Base-by-base conservation (phyloP, 2,888 invertebrate genomes). In the Lithophane leautieri region DNA sequence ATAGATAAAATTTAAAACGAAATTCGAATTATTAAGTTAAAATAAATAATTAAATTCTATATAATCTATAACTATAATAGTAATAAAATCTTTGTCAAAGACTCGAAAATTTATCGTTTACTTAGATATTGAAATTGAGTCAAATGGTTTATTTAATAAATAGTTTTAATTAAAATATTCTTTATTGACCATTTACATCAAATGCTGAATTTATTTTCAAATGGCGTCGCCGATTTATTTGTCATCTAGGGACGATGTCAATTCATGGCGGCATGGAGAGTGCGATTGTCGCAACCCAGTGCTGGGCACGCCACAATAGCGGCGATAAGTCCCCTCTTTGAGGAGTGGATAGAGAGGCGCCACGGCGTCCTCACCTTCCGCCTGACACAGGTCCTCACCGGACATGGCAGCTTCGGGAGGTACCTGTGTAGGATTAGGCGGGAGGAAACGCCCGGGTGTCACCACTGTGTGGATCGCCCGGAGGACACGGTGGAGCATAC, bases 111-210 rank as follows among this genome's bases (percentile, higher is more conserved):
- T 42, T 34, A 54, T 66, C 4, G 50, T 9, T 28, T 44, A 56
- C 50, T 69, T 42, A 61, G 22, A 65, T 70, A 66, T 62, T 58
- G 19, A 67, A 70, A 68, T 70, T 50, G 14, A 60, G 34, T 8
- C 11, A 68, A 56, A 70, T 40, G 9, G 14, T 68, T 63, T 34
- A 6, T 50, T 16, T 50, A 14, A 40, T 22, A 60, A 65, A 63
- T 68, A 0, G 28, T 50, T 70, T 58, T 78, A 44, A 73, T 69
- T 73, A 58, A 56, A 73, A 61, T 66, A 54, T 50, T 61, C 11
- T 73, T 50, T 28, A 61, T 71, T 52, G 11, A 70, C 40, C 44
- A 40, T 34, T 70, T 69, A n/a, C n/a, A 61, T 47, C n/a, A 60
- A 50, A 54, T 4, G 19, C 22, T 47, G 28, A 8, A 40, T 28